Evolutionary conservation across 1,140 invertebrate species (phyloP), one percentile per base, ranked within the genome.

Genomic region (Nomia melanderi): DNA sequence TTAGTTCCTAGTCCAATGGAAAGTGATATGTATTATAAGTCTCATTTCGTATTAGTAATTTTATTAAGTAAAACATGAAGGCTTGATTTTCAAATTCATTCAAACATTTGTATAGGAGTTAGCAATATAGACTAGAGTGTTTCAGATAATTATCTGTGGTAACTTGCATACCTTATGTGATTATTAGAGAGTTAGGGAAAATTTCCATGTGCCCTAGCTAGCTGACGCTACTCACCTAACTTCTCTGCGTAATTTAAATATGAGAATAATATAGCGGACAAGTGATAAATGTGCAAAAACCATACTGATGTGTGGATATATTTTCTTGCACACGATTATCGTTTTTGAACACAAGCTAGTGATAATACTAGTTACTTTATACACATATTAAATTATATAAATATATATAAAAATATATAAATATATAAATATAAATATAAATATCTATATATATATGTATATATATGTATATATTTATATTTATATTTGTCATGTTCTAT

Each of bases 1-100:
- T 89, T 88, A 86, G 88, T 88, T 86, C 86, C 88, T 90, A 90
- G 88, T 90, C 88, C 75, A 81, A 70, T 85, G 74, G 78, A 70
- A 86, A 86, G 88, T 89, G 88, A 90, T 89, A 88, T 72, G 60
- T 85, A 81, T 53, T 44, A 54, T 84, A 84, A 62, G 44, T 77
- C 9, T 77, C 39, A 17, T 73, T 83, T 79, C 77, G 27, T 73
- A 72, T 64, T 76, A 79, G 31, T 84, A 73, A 71, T 66, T 74
- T 57, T 65, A 33, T 79, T 87, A 78, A 78, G 57, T 73, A 36
- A 80, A 71, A 77, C 72, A 60, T 39, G 57, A 86, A 86, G 86
- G 81, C 85, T 85, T 88, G 79, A 85, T 79, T 86, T 79, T 76
- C 76, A 85, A 85, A 83, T 81, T 81, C 76, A 81, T 77, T 85